phyloP scores from a whole-genome alignment of 2,113 vertebrate genomes.

The Beaufortia kweichowensis region DNA sequence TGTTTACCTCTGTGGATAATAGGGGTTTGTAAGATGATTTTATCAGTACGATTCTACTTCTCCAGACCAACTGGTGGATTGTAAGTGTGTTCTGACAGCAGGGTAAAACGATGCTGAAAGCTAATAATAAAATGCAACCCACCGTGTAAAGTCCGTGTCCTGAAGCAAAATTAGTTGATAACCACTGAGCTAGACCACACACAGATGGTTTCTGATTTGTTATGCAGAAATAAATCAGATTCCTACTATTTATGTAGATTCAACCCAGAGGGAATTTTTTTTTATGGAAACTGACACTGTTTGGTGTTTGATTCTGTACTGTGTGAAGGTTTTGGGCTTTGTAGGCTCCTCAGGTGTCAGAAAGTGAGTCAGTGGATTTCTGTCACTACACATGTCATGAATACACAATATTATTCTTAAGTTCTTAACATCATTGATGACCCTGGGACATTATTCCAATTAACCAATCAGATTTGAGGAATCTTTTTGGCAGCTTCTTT shows the following conservation, averaged over 20 bases:
- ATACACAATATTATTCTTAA: not conserved
- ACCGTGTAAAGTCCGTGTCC: not conserved
- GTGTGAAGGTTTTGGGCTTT: not conserved
- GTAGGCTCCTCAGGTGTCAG: not conserved
- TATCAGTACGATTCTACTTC: not conserved
- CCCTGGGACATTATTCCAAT: too few relatives aligned
- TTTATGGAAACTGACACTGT: not conserved
- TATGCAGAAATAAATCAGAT: not conserved
- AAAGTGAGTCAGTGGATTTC: not conserved
- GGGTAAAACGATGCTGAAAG: too few relatives aligned
- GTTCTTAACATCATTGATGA: too few relatives aligned
- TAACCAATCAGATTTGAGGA: too few relatives aligned
- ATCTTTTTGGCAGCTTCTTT: too few relatives aligned
- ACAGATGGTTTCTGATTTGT: not conserved
- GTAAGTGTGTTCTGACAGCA: not conserved
- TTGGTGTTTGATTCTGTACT: not conserved
- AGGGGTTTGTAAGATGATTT: constrained; percentile 24
- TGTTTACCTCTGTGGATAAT: constrained; percentile 23
- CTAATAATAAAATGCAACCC: not conserved
- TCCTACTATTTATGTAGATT: not conserved
- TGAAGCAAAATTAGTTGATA: not conserved
- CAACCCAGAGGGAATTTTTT: not conserved
- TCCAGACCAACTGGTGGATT: not conserved
- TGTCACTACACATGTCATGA: not conserved
- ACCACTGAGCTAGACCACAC: not conserved